Evolutionary conservation across 2,888 invertebrate species (phyloP).

Genomic region (Tenthredo notha): DNA sequence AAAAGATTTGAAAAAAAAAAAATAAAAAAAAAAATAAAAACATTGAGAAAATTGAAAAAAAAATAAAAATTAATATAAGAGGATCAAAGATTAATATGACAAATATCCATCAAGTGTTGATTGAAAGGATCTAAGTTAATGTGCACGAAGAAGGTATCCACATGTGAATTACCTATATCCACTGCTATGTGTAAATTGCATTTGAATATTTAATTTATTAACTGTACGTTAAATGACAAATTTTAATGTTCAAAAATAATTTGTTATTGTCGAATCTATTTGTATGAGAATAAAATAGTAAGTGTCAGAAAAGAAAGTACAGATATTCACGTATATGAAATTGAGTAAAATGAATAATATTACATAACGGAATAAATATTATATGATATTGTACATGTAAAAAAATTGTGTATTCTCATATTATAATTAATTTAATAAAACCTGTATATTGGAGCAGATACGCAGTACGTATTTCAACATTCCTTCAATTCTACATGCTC

Average conservation of each 20-base stretch:
- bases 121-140: slow-evolving; percentile 37
- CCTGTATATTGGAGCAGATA: slow-evolving; percentile 65
- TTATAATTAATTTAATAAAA: slow-evolving; percentile 73
- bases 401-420: slow-evolving; percentile 74
- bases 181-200: slow-evolving; percentile 55
- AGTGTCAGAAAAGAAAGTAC: slow-evolving; percentile 57
- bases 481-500: not conserved
- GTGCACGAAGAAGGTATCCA: slow-evolving; percentile 42
- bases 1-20: slow-evolving; percentile 20
- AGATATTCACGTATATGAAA: slow-evolving; percentile 60
- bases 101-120: slow-evolving; percentile 31
- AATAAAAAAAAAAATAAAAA: not conserved
- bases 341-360: slow-evolving; percentile 58
- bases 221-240: slow-evolving; percentile 39
- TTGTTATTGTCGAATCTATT: slow-evolving; percentile 52
- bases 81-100: slow-evolving; percentile 40
- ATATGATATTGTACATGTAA: slow-evolving; percentile 73
- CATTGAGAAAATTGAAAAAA: slow-evolving; percentile 44
- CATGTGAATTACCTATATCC: slow-evolving; percentile 40
- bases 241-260: slow-evolving; percentile 52
- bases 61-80: slow-evolving; percentile 44
- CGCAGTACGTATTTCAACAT: not conserved
- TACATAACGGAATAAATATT: slow-evolving; percentile 66
- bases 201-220: slow-evolving; percentile 56
- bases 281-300: slow-evolving; percentile 54